Conservation (phyloP, 2,888 invertebrate genomes). For the Omphaloscelis lunosa region DNA sequence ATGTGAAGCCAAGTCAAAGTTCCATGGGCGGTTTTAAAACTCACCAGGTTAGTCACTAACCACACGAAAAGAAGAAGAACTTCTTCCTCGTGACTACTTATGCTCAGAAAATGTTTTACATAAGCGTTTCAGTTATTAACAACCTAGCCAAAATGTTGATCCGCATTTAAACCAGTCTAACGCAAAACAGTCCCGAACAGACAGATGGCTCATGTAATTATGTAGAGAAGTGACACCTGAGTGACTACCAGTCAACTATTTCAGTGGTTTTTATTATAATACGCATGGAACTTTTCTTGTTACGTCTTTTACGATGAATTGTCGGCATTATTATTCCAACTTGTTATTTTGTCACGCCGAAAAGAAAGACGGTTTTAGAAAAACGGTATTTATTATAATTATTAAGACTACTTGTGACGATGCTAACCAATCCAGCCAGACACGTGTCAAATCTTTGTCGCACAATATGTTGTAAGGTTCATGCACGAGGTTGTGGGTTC, state of each 20-base stretch:
- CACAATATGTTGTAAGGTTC: neutral
- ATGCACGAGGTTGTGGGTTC: neutral
- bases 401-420: neutral
- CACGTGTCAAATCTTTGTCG: neutral
- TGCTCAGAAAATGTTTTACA: neutral
- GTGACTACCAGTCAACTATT: constrained; percentile 27
- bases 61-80: too few species aligned
- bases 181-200: neutral
- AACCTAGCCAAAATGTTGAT: neutral
- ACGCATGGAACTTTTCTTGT: constrained; percentile 17
- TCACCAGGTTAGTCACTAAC: too few species aligned
- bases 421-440: neutral
- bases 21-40: too few species aligned
- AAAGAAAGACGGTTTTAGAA: too few species aligned
- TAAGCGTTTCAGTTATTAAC: neutral
- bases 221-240: constrained; percentile 32
- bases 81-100: neutral
- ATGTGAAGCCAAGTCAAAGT: too few species aligned
- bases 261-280: constrained; percentile 16
- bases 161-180: constrained; percentile 14
- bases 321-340: neutral
- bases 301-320: neutral
- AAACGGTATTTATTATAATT: too few species aligned
- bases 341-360: constrained; percentile 3
- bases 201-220: constrained; percentile 15